phyloP scores from a whole-genome alignment of 2,888 invertebrate genomes.

The Autographa pulchrina region DNA sequence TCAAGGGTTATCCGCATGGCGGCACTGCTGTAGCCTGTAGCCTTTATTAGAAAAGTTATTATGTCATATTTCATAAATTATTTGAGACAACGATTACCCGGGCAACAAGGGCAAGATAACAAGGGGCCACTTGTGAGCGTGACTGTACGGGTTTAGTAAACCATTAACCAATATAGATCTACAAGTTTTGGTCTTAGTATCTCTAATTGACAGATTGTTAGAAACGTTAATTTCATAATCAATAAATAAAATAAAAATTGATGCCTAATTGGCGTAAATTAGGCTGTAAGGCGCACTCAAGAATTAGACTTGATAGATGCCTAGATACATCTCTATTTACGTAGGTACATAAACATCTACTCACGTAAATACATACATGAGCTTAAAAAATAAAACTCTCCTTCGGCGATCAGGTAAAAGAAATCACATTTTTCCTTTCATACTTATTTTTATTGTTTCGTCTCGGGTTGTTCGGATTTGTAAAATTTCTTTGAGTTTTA shows the following conservation, averaged over 20 bases:
- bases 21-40: conserved; percentile 67
- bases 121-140: conserved; percentile 62
- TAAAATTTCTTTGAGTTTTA: not conserved
- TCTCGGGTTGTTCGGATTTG: not conserved
- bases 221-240: no score
- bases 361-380: no score
- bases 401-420: no score
- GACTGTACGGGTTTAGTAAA: conserved; percentile 50
- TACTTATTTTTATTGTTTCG: not conserved
- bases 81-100: conserved; percentile 78
- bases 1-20: conserved; percentile 73
- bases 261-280: no score
- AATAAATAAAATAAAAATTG: no score
- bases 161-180: conserved; percentile 37
- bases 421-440: conserved; percentile 5
- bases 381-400: no score
- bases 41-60: conserved; percentile 84
- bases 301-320: no score
- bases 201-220: not conserved
- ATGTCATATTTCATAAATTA: conserved; percentile 86
- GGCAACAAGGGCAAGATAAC: conserved; percentile 72
- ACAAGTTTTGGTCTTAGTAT: conserved; percentile 50
- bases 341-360: no score
- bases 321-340: no score
- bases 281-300: no score